Conservation (phyloP, 92 coral and sea anemone genomes). For the Bergia puertoricense region DNA sequence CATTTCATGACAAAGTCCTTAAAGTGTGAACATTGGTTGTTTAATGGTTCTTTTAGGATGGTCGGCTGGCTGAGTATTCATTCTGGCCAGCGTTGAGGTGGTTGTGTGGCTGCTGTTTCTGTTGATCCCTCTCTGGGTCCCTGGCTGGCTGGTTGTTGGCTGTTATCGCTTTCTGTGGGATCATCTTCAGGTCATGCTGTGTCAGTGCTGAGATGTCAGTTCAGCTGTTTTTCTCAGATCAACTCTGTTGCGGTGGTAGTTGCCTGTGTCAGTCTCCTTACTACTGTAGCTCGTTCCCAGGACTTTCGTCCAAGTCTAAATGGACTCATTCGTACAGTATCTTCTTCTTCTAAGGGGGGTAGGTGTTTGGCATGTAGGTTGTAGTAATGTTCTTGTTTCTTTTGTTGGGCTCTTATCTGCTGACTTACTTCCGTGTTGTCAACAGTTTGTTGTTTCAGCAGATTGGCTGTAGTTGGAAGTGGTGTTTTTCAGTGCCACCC, state of each 20-base stretch:
- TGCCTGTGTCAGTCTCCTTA: not conserved
- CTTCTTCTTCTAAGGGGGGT: constrained; percentile 45
- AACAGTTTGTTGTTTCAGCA: constrained; percentile 49
- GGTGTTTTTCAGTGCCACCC: too few species aligned
- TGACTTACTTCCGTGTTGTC: constrained; percentile 26
- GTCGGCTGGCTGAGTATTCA: too few species aligned
- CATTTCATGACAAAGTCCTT: too few species aligned
- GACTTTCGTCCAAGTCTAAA: constrained; percentile 42
- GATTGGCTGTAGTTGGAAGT: constrained; percentile 51
- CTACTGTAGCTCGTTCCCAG: constrained; percentile 49
- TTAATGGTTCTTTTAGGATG: too few species aligned
- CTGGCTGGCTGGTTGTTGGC: too few species aligned
- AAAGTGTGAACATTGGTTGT: too few species aligned
- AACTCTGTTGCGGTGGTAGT: constrained; percentile 31
- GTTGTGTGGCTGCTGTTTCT: too few species aligned
- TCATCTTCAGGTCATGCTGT: too few species aligned
- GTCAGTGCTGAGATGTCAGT: too few species aligned
- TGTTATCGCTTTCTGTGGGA: too few species aligned
- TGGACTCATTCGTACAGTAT: constrained; percentile 36
- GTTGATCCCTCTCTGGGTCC: too few species aligned
- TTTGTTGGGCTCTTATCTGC: constrained; percentile 28
- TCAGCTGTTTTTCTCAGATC: constrained; percentile 4
- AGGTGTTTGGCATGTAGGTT: constrained; percentile 39
- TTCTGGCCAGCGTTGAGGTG: too few species aligned
- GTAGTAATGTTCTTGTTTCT: constrained; percentile 44